Evolutionary conservation across 2,888 invertebrate species (phyloP), one percentile per base, ranked within the genome.

Genomic region (Resseliella maxima): DNA sequence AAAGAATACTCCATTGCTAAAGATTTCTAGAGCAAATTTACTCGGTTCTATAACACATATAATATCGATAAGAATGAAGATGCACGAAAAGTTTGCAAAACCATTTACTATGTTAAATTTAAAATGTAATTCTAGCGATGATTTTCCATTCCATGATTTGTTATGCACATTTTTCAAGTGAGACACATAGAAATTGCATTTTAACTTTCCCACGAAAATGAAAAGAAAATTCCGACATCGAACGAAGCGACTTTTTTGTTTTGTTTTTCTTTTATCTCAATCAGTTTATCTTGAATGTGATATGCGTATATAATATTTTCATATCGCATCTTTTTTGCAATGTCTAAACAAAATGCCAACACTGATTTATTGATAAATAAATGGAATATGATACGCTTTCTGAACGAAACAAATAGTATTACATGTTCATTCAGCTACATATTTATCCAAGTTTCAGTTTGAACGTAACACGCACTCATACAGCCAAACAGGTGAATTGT

Each of bases 341-440:
- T 72, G 18, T 35, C 15, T 12, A 21, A 72, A 31, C 72, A 72
- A 72, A 72, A 72, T 72, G 72, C 72, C 72, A 72, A 72, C 72
- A 72, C 72, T 72, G 72, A 72, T 72, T 72, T 72, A 72, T 72
- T 72, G 72, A 72, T 72, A 72, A 72, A 72, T 72, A 72, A n/a
- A 72, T 72, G 72, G 72, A 72, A 72, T 72, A 35, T 72, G 72
- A 72, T 72, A 72, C 72, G 72, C 72, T 72, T 72, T 72, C 72
- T 72, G 72, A 72, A 35, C 72, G 72, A 72, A 31, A 72, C 72
- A 72, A 72, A 72, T 31, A 35, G 31, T 72, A 72, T 72, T 72
- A 72, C 72, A 72, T 72, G 72, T 31, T 72, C 31, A 72, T 72
- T 72, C 31, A 72, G 72, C 72, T 31, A 31, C 10, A 15, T 18